Base-by-base conservation (phyloP, 2,113 vertebrate genomes). In the Eudyptes chrysolophus region DNA sequence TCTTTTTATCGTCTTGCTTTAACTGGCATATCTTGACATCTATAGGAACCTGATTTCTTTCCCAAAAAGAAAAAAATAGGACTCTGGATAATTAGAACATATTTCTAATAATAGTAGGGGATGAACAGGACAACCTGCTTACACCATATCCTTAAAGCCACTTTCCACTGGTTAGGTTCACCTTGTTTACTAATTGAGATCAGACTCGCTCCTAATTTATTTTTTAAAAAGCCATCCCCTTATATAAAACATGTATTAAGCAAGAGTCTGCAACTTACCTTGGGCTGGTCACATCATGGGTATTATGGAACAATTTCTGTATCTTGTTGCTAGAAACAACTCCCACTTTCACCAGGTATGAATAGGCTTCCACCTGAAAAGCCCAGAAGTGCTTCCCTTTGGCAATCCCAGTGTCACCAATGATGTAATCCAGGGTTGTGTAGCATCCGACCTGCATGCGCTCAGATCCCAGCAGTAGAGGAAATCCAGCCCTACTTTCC, bases 381-480 rank as follows among this genome's bases (percentile, higher is more conserved):
- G 99, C 99, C 99, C 99, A 99, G 77, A 99, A 99, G 96, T 99
- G 99, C 66, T 98, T 99, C 62, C 99, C 99, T 97, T 99, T 99
- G 54, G 98, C 98, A 97, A 99, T 98, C 26, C 99, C 99, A 3
- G 96, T 97, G 89, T 99, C 99, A 0, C 99, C 99, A 34, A 99
- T 98, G 87, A 99, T 99, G 98, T 99, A 99, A 96, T 99, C 99
- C 38, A 99, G 97, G 32, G 98, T 98, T 9, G 99, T 98, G 96
- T 99, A 99, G 95, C 98, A 99, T 70, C 99, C 99, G 1, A 98
- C 98, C 96, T 99, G 99, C 89, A 99, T 97, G 2, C 99, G 99
- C 13, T 99, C 99, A 0, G 99, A 98, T 30, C 98, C 98, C 5
- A 99, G 98, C 8, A 99, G 98, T 10, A 99, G 97, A 52, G 98